Base-by-base conservation (phyloP, 2,888 invertebrate species). In the Oscheius sp. region DNA sequence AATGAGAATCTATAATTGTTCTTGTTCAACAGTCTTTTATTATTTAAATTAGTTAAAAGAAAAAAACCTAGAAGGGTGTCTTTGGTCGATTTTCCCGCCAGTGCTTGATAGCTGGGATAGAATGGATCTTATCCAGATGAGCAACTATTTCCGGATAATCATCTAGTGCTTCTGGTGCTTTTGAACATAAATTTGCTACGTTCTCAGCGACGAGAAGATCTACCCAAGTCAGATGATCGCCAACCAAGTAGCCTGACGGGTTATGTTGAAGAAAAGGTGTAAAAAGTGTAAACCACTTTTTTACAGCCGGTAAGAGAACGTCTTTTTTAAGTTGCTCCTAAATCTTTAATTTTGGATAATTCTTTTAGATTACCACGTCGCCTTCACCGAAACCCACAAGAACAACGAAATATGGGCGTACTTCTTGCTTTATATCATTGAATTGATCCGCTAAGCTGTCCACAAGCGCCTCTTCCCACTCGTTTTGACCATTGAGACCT, bases 21-120 rank as follows among this genome's bases (percentile, higher is more conserved):
- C n/a, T n/a, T n/a, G n/a, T n/a, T n/a, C n/a, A n/a, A n/a, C n/a
- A n/a, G n/a, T n/a, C n/a, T n/a, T n/a, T n/a, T n/a, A n/a, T n/a
- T n/a, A n/a, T n/a, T n/a, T n/a, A n/a, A n/a, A n/a, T n/a, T n/a
- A n/a, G n/a, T 28, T 51, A 6, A 30, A 8, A 36, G 54, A 54
- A 54, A 9, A n/a, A n/a, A 17, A 5, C 36, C 33, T 54, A 63
- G 50, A 63, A 63, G 22, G 71, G 70, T 17, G 74, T 80, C 14
- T 81, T 75, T n/a, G 80, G 79, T 24, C 83, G 67, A 14, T 47
- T 74, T 24, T 75, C 77, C 32, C 82, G 70, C 72, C 78, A 82
- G 26, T 78, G 68, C 62, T 75, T 75, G 57, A 83, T 77, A 24
- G 73, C 71, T 1, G 80, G 80, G 30, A 78, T 54, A 1, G 68